A percentile compares a stretch with the other conserved stretches of the same genome.
These are phyloP conservation scores for Actinopyga echinites DNA, from an alignment of 53 echinoderm and acorn worm species.

Conservation along the genomic window DNA sequence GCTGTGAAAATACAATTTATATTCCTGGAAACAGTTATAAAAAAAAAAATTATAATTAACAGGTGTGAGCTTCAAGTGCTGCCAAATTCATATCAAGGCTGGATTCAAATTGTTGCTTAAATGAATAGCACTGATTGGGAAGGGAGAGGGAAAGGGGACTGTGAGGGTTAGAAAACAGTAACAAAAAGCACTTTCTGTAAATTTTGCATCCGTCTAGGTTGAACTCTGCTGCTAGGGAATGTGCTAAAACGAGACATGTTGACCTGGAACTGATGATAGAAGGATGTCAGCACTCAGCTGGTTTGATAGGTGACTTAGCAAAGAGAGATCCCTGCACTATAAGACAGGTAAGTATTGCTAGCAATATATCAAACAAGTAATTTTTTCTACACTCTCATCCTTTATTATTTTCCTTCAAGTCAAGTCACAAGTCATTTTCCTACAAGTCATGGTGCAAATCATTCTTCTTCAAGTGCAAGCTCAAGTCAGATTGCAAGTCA, in stretches of 20 bases:
- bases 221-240: conserved; percentile 73
- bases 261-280: conserved; percentile 70
- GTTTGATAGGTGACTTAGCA: conserved; percentile 46
- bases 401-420: not conserved
- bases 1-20: no score
- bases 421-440: no score
- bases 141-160: no score
- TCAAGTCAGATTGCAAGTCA: no score
- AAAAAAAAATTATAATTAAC: no score
- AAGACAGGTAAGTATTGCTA: conserved; percentile 60
- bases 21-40: no score
- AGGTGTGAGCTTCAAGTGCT: no score
- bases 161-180: not conserved
- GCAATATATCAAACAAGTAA: not conserved
- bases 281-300: conserved; percentile 66
- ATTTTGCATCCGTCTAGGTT: conserved; percentile 46
- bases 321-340: conserved; percentile 56
- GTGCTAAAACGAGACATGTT: conserved; percentile 83
- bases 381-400: not conserved
- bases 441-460: no score
- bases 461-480: no score
- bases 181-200: not conserved
- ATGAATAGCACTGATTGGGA: no score
- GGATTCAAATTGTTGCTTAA: no score
- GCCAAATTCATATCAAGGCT: no score